A percentile compares a stretch with the other conserved stretches of the same genome.
These are phyloP conservation scores for Leptestheria dahalacensis DNA, from an alignment of 1,140 invertebrate genomes.

Conservation along the genomic window DNA sequence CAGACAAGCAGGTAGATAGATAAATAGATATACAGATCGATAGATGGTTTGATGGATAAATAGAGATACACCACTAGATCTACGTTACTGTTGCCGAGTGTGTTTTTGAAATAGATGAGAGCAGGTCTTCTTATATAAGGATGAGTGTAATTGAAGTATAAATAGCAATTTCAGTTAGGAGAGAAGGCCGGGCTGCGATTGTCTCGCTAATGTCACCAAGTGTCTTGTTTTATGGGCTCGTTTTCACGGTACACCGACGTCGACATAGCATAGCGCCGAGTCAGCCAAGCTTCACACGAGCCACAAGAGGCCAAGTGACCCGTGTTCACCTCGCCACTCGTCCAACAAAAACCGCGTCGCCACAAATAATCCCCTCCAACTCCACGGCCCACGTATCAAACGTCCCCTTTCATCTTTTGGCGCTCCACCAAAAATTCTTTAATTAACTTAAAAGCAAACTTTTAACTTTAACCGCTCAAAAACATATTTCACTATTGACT, in stretches of 20 bases:
- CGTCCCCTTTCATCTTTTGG: no score
- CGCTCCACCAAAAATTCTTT: not conserved
- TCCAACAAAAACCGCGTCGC: no score
- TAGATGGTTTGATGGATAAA: no score
- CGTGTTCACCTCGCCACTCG: not conserved
- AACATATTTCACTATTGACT: not conserved
- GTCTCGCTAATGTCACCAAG: not conserved
- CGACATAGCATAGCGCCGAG: not conserved
- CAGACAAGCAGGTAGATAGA: no score
- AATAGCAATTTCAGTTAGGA: not conserved
- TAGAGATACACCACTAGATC: no score
- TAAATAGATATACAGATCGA: no score
- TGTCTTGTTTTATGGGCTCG: not conserved
- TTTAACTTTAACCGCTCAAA: not conserved
- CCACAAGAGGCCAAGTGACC: not conserved
- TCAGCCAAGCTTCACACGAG: not conserved
- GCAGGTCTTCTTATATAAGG: no score
- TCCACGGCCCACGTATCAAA: no score
- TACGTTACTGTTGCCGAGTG: no score
- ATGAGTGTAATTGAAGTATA: not conserved
- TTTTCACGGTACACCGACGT: not conserved
- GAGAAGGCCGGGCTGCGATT: not conserved
- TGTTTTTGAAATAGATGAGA: no score
- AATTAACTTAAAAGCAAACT: not conserved
- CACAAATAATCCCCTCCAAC: no score